phyloP scores from a whole-genome alignment of 2,797 vertebrate species.

The Sternarchorhynchus goeldii region DNA sequence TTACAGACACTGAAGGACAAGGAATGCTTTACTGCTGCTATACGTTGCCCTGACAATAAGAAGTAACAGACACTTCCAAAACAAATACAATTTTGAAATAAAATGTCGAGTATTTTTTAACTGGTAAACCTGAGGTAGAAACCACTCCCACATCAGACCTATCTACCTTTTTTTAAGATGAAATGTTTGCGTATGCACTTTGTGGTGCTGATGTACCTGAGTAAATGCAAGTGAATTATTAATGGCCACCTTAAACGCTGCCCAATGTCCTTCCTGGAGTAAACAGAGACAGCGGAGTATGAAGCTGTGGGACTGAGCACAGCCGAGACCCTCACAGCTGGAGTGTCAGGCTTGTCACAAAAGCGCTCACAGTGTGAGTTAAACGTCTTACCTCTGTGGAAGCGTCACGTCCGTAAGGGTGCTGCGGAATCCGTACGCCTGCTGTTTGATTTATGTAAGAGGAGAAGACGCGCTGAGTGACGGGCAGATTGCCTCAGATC shows the following conservation, averaged over 20 bases:
- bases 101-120: too few relatives aligned
- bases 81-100: too few relatives aligned
- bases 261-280: slow-evolving; percentile 26
- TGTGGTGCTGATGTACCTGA: slow-evolving; percentile 26
- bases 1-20: too few relatives aligned
- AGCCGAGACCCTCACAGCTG: slow-evolving; percentile 42
- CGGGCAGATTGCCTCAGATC: slow-evolving; percentile 47
- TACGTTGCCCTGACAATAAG: too few relatives aligned
- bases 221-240: slow-evolving; percentile 31
- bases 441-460: slow-evolving; percentile 45
- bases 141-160: not conserved
- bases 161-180: slow-evolving; percentile 10
- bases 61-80: too few relatives aligned
- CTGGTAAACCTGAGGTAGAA: too few relatives aligned
- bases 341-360: slow-evolving; percentile 35
- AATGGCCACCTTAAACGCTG: slow-evolving; percentile 12
- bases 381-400: slow-evolving; percentile 38
- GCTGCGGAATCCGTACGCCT: slow-evolving; percentile 36
- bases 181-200: slow-evolving; percentile 25
- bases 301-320: slow-evolving; percentile 23
- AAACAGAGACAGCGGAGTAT: slow-evolving; percentile 25
- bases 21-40: too few relatives aligned
- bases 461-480: slow-evolving; percentile 29
- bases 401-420: slow-evolving; percentile 35
- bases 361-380: slow-evolving; percentile 30